These are phyloP conservation scores for Nymphalis c-album DNA, from an alignment of 2,888 invertebrate species.

Conservation along the genomic window DNA sequence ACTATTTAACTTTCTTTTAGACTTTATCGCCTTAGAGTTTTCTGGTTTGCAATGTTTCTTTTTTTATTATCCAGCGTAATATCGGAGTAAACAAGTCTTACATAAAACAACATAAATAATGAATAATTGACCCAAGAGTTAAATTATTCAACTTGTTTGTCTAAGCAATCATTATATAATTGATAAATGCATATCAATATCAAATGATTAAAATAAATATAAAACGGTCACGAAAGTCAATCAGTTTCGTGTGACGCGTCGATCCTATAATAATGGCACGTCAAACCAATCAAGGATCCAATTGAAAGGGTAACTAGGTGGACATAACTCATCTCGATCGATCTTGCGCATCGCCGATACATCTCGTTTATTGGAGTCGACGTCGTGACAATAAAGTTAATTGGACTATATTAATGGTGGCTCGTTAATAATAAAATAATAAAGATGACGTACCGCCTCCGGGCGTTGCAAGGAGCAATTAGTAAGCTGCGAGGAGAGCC, in stretches of 20 bases:
- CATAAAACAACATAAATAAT: neutral
- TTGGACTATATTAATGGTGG: conserved; percentile 74
- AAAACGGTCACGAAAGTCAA: conserved; percentile 40
- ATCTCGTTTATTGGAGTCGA: conserved; percentile 72
- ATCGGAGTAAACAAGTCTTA: neutral
- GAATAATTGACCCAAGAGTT: neutral
- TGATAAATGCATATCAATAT: conserved; percentile 4
- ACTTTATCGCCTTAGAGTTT: conserved; percentile 7
- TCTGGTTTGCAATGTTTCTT: neutral
- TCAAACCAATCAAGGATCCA: conserved; percentile 78
- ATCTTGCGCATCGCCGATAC: conserved; percentile 68
- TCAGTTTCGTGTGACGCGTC: conserved; percentile 70
- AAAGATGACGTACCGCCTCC: conserved; percentile 64
- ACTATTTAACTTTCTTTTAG: conserved; percentile 6
- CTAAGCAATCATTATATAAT: neutral
- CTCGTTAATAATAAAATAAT: conserved; percentile 75
- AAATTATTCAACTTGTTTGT: neutral
- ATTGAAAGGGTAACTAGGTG: conserved; percentile 80
- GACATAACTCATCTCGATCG: conserved; percentile 74
- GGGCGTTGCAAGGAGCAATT: conserved; percentile 62
- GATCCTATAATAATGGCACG: conserved; percentile 69
- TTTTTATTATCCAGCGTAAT: neutral
- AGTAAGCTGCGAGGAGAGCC: conserved; percentile 50
- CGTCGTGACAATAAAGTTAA: conserved; percentile 75
- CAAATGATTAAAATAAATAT: conserved; percentile 41